Base-by-base conservation (phyloP, 37 sponge, comb jelly and placozoan species). In the Cliona cf. orientalis region DNA sequence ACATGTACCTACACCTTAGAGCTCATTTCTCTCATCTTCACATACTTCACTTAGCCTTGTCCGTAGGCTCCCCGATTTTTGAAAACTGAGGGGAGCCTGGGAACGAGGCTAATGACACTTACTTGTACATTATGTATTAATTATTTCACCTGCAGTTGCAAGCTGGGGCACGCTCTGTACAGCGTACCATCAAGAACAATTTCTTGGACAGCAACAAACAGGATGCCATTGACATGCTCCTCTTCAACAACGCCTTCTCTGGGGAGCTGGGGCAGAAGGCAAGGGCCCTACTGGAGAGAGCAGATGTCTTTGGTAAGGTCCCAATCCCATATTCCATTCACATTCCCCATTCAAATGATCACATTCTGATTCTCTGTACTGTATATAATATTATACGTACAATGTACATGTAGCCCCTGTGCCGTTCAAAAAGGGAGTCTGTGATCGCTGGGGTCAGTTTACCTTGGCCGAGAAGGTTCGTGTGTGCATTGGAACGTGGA, bases 401-500 rank as follows among this genome's bases (percentile, higher is more conserved):
- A n/a, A n/a, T 57, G 35, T 46, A 33, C 60, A 3, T 26, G 1
- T 80, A 91, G 91, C 66, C 41, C 73, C 93, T 0, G 68, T 75
- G 17, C 71, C 84, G 23, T 80, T 90, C 68, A 65, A 85, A 67
- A 62, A 85, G 66, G 33, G 76, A 14, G n/a, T 96, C 32, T 81
- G 83, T 81, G 95, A 84, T 23, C 74, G 91, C 32, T 84, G 81
- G 72, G 44, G 45, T 60, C 77, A 88, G 42, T 95, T 78, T 57
- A 87, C 91, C 56, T 56, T 28, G 1, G 34, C 72, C 0, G 78
- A 76, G 39, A 91, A 92, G 4, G 71, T 97, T 2, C 82, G 94
- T 38, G 89, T 99, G 22, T 69, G 84, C 22, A 75, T 97, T 5
- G 99, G 95, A 17, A 99, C 99, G 0, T 99, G 97, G 95, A 99